Evolutionary conservation across 2,888 invertebrate genomes (phyloP), one percentile per base, ranked within the genome.

Genomic region (Sycophila texana): DNA sequence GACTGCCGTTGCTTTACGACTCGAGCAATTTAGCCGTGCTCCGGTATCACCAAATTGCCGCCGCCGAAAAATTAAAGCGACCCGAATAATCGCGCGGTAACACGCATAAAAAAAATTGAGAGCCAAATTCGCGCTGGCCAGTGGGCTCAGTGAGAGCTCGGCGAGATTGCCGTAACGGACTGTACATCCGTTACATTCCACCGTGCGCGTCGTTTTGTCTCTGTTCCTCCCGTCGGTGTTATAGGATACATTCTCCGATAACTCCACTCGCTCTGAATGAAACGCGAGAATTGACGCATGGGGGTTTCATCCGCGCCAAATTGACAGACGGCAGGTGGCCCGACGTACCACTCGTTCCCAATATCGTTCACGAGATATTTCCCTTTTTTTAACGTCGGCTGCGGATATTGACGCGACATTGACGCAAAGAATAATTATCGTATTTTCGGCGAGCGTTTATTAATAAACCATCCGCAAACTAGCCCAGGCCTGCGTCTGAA

Each of bases 111-210:
- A 49, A 61, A 26, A n/a, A 47, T 18, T 49, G 2, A 14, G 10
- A 58, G 47, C 39, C 12, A 10, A 39, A 51, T 26, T 39, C 39
- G 39, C 39, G 39, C 39, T 10, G 39, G 39, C 5, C 39, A 5
- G 7, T 39, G 39, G 68, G 39, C 39, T 39, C 39, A 39, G 39
- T 1, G 39, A 39, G 39, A 39, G 39, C 39, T 39, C 39, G 10
- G 39, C 20, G 3, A 67, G 20, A 66, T 16, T 74, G 66, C 58
- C 22, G 30, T 75, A 68, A 60, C 61, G 67, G 68, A 68, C 55
- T 75, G 75, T 75, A 68, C 60, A 75, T 75, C 75, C 75, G 75
- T 68, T 68, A 75, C 68, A 75, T 75, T 75, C 68, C 53, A 20
- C 1, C 26, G 18, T n/a, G 26, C 30, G 30, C 53, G 20, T 20